Base-by-base conservation (phyloP, 2,888 invertebrate genomes). In the Volucella inflata region DNA sequence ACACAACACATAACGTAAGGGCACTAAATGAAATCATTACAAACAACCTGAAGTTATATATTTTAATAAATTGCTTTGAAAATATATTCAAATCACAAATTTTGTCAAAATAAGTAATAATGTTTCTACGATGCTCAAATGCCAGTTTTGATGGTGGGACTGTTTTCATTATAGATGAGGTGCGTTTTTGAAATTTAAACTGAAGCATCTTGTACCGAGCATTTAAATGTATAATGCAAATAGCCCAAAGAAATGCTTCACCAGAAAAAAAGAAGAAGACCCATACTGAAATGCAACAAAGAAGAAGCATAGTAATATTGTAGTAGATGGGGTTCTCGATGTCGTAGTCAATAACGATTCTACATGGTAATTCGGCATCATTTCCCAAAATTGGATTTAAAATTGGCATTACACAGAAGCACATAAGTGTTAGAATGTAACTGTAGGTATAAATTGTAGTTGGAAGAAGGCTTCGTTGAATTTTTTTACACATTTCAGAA, bases 11-110 rank as follows among this genome's bases (percentile, higher is more conserved):
- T 6, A 90, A 85, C n/a, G 89, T 48, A 0, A 87, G 87, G 0
- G 90, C 88, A 40, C 90, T 90, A 6, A 90, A 88, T 0, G 88
- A 87, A 68, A 90, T 88, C 88, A 89, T 88, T 0, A 89, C 87
- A 40, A 90, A 90, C 9, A 90, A 88, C 0, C 89, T 89, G 60
- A 90, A 89, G 10, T 89, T 89, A 44, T 89, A 90, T 36, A 88
- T 87, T 10, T 83, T 50, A 74, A 90, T 89, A 21, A 90, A 62
- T 11, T 88, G 67, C 4, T 87, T 71, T 0, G 88, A 89, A 62
- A 90, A 90, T 0, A 74, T 79, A 85, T 90, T 89, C n/a, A 90
- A 76, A 3, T 88, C 87, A 14, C 85, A 87, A 81, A 90, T 90
- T 0, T 88, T 88, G 0, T 81, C 87, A 21, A 90, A 53, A 12